phyloP scores from a whole-genome alignment of 2,113 vertebrate genomes.

The Rutilus rutilus region DNA sequence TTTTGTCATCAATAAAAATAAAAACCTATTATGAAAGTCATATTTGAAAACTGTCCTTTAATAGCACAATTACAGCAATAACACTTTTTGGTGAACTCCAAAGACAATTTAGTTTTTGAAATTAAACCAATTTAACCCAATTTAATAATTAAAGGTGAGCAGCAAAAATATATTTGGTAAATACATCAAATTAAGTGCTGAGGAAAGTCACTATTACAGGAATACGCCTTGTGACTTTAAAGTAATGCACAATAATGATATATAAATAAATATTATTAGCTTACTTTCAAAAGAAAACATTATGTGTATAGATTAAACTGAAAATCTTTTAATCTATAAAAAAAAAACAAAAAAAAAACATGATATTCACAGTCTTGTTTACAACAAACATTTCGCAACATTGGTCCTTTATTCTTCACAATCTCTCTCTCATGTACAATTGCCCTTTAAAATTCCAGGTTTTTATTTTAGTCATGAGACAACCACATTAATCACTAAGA shows the following conservation, averaged over 20 bases:
- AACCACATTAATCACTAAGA: not conserved
- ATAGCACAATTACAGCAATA: not conserved
- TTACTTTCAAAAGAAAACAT: not conserved
- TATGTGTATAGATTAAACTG: not conserved
- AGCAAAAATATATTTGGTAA: not conserved
- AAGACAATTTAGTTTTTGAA: not conserved
- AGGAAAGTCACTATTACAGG: not conserved
- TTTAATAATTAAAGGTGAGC: not conserved
- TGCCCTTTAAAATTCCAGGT: not conserved
- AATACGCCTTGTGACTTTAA: not conserved
- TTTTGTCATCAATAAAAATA: not conserved
- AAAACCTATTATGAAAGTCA: not conserved
- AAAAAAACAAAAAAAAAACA: too few relatives aligned
- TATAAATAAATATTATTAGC: not conserved
- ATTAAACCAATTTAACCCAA: not conserved
- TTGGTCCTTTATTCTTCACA: not conserved
- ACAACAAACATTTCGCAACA: not conserved
- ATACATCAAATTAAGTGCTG: not conserved
- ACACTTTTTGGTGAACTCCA: not conserved
- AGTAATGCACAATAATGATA: not conserved
- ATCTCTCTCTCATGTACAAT: not conserved
- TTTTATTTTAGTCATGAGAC: constrained; percentile 35
- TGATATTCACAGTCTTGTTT: too few relatives aligned
- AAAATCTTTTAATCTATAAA: too few relatives aligned
- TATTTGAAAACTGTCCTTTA: not conserved